These are phyloP conservation scores for Hydrozoanthus gracilis DNA, from an alignment of 92 coral and sea anemone species.

Conservation along the genomic window DNA sequence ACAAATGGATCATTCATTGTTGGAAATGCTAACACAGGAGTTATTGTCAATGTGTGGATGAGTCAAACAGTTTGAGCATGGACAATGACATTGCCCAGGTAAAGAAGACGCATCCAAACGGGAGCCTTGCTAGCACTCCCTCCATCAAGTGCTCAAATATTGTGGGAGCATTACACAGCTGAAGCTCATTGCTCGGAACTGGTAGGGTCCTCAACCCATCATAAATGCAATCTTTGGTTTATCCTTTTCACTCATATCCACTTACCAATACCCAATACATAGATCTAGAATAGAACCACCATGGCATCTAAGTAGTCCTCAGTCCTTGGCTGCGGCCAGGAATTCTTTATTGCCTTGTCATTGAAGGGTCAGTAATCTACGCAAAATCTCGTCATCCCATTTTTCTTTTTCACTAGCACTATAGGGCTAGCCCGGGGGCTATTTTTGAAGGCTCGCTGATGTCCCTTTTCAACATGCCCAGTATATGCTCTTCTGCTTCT, in stretches of 20 bases:
- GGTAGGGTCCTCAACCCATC: constrained; percentile 5
- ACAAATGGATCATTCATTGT: constrained; percentile 12
- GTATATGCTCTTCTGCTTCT: constrained; percentile 13
- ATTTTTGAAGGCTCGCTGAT: constrained; percentile 53
- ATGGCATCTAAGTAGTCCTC: constrained; percentile 38
- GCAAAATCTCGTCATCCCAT: constrained; percentile 56
- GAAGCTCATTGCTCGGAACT: constrained; percentile 29
- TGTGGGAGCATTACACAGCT: constrained; percentile 34
- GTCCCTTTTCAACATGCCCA: constrained; percentile 46
- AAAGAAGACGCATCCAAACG: constrained; percentile 33
- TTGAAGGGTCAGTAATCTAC: constrained; percentile 58
- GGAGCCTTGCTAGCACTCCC: constrained; percentile 36
- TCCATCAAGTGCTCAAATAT: constrained; percentile 53
- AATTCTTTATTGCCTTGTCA: constrained; percentile 44
- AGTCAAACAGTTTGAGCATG: constrained; percentile 28
- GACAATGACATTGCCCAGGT: constrained; percentile 37
- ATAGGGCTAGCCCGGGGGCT: constrained; percentile 61
- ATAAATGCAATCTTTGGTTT: constrained; percentile 49
- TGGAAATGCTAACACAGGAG: constrained; percentile 44
- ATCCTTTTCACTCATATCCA: constrained; percentile 1
- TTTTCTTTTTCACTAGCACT: constrained; percentile 59
- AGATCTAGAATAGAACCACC: constrained; percentile 57
- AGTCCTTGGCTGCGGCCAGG: constrained; percentile 45
- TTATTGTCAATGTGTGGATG: constrained; percentile 30
- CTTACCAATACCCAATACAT: constrained; percentile 29